phyloP scores from a whole-genome alignment of 2,888 invertebrate genomes.

The Galeruca laticollis region DNA sequence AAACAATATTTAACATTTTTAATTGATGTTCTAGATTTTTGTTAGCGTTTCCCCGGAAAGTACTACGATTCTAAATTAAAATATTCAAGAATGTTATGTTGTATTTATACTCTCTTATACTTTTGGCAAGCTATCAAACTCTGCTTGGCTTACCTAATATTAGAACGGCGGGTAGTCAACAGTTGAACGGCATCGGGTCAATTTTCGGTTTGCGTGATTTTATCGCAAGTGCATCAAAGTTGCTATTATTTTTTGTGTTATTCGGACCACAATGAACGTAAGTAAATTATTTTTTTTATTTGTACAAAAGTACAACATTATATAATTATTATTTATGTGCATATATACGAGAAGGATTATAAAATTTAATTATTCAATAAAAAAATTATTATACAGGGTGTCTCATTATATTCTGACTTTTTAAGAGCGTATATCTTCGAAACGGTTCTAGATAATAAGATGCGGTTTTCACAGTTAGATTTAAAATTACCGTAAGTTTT shows the following conservation, averaged over 20 bases:
- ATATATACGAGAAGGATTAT: too few species aligned
- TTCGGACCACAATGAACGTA: conserved; percentile 54
- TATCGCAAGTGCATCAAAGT: conserved; percentile 52
- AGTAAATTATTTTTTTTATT: conserved; percentile 48
- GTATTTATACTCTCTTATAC: conserved; percentile 55
- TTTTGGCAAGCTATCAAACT: conserved; percentile 62
- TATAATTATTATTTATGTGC: too few species aligned
- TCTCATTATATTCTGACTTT: too few species aligned
- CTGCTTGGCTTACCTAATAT: conserved; percentile 56
- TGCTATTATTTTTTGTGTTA: conserved; percentile 41
- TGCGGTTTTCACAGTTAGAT: too few species aligned
- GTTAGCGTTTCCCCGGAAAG: conserved; percentile 15
- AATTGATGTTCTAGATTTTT: background rate
- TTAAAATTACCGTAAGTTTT: too few species aligned
- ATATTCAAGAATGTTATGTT: conserved; percentile 46
- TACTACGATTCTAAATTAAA: conserved; percentile 23
- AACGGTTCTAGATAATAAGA: too few species aligned
- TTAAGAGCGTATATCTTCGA: too few species aligned
- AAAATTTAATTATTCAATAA: too few species aligned
- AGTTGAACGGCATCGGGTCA: conserved; percentile 49
- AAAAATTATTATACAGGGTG: too few species aligned
- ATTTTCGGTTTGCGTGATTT: conserved; percentile 54
- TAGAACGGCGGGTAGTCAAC: conserved; percentile 56
- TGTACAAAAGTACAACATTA: background rate
- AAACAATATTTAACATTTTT: too few species aligned